A percentile compares a stretch with the other conserved stretches of the same genome.
These are phyloP conservation scores for Eptesicus fuscus DNA, from an alignment of 2,113 vertebrate species.

Conservation along the genomic window DNA sequence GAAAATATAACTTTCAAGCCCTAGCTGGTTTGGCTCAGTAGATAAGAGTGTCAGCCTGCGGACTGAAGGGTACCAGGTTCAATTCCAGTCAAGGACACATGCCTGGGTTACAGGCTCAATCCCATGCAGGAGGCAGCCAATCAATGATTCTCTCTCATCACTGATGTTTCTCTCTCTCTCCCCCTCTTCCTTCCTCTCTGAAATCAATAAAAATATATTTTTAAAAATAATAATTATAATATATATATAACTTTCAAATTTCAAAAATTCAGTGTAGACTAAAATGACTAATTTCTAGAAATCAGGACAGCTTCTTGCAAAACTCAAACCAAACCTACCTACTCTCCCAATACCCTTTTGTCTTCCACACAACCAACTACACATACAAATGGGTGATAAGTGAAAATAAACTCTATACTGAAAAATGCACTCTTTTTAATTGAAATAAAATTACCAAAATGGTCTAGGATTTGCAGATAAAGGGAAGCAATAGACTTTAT, in stretches of 20 bases:
- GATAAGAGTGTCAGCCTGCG: too few relatives aligned
- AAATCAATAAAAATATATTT: too few relatives aligned
- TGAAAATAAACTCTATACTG: background rate
- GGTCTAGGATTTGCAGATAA: background rate
- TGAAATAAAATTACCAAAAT: background rate
- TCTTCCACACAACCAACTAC: background rate
- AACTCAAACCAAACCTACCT: background rate
- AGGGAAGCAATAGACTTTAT: background rate
- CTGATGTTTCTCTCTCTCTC: too few relatives aligned
- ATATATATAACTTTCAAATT: background rate
- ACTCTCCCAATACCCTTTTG: background rate
- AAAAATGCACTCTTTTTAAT: background rate
- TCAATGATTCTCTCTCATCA: too few relatives aligned
- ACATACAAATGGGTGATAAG: background rate
- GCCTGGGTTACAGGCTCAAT: too few relatives aligned
- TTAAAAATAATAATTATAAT: too few relatives aligned
- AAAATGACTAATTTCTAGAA: slow-evolving; percentile 32
- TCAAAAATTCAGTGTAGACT: background rate
- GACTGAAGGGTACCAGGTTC: too few relatives aligned
- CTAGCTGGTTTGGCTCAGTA: too few relatives aligned
- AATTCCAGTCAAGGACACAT: too few relatives aligned
- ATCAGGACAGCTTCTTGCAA: background rate
- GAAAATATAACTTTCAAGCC: slow-evolving; percentile 5
- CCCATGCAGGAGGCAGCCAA: too few relatives aligned
- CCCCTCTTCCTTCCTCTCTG: too few relatives aligned